Evolutionary conservation across 2,888 invertebrate species (phyloP), one percentile per base, ranked within the genome.

Genomic region (Ashinkailepas kermadecensis): DNA sequence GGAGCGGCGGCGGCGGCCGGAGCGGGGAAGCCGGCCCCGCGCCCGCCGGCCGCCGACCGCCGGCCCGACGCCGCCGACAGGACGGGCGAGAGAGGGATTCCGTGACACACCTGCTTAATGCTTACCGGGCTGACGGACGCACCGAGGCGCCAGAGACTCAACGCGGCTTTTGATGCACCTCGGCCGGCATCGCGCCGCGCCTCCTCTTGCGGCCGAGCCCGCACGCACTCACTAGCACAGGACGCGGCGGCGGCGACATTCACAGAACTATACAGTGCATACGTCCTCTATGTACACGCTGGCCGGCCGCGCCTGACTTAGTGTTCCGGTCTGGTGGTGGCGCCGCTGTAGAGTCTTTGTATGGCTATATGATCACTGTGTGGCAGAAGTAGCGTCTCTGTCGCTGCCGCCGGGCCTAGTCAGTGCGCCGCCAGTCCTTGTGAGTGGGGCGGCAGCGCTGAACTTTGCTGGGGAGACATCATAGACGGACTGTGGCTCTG

Each of bases 401-500:
- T 74, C 74, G 74, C 74, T 10, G 21, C 39, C 23, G 58, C 25
- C 79, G 58, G 58, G 79, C 58, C 79, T 23, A 59, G 79, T 79
- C 79, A 79, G 58, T 79, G 79, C 11, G 79, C 79, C 25, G 79
- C 79, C 58, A 79, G 58, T 18, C 79, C 79, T 23, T 79, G 79
- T 23, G 79, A 23, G 79, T 79, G 79, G 13, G 79, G 58, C 79
- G 79, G 58, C 79, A 79, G 79, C 79, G 58, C 11, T 25, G 79
- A 58, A 23, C 23, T 18, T 58, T 57, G 58, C 79, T n/a, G 58
- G 23, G 79, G 79, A 58, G 79, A 79, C 79, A 79, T 57, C 79
- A 79, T 58, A 58, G 79, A 79, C 58, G 79, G 79, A 13, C 79
- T 79, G 25, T 79, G 79, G 79, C 58, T 79, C n/a, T 58, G 79